Base-by-base conservation (phyloP, 2,797 vertebrate genomes). In the Halcyon leucocephala region DNA sequence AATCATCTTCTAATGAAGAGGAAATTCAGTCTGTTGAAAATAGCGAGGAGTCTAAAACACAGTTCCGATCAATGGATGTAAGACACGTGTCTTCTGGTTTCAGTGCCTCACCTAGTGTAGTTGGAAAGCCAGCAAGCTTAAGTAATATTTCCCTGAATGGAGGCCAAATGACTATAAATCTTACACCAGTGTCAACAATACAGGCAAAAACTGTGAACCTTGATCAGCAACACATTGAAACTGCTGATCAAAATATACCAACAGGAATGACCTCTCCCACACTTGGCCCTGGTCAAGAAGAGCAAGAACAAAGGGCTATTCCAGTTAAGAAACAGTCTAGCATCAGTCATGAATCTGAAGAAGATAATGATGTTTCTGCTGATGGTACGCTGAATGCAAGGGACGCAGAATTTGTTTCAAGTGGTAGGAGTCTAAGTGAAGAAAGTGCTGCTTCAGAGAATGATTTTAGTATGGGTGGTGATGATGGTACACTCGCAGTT, bases 1-100 rank as follows among this genome's bases (percentile, higher is more conserved):
- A 99, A 98, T 98, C 98, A 66, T 62, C 99, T 28, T 98, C 99
- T 84, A 97, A 96, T 33, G 99, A 99, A 91, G 98, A 97, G 31
- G 98, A 99, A 84, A 98, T 99, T 94, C 97, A 98, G 35, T 95
- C 96, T 51, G 98, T 99, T 97, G 98, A 98, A 84, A 98, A 97
- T 49, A 89, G 97, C 0, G 96, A 98, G 66, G 98, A 99, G 92
- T 97, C 99, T 80, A 99, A 99, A 97, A 97, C 98, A 46, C 99
- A 98, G 82, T 99, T 99, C 97, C 97, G 90, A 74, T 97, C 99
- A 16, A 91, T 99, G 95, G 99, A 99, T 94, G 95, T 98, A 60
- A 98, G 98, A 82, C 99, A 99, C 4, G 97, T 99, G 94, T 98
- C 98, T 62, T 98, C 99, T 72, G 98, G 97, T 97, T 99, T 99